Percentiles rank a stretch among this genome's conserved stretches.
These are phyloP conservation scores for Megalurothrips usitatus DNA, from an alignment of 2,888 invertebrate genomes.

Conservation along the genomic window DNA sequence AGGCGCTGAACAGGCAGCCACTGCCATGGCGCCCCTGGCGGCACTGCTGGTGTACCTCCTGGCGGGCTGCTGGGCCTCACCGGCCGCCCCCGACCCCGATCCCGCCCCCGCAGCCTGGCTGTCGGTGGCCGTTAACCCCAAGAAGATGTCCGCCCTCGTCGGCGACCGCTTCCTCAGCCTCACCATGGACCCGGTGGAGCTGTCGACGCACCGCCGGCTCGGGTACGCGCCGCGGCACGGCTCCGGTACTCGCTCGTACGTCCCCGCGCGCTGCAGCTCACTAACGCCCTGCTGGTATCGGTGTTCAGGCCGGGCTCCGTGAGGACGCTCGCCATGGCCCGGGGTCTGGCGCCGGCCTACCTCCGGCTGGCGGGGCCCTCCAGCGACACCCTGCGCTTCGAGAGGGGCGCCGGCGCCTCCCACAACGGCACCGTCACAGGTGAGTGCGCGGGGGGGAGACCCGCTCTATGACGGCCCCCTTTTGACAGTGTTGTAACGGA, in stretches of 20 bases:
- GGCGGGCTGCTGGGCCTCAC: not conserved
- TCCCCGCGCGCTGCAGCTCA: too few relatives aligned
- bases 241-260: too few relatives aligned
- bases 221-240: not conserved
- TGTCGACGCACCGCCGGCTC: not conserved
- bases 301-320: slow-evolving; percentile 27
- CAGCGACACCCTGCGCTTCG: slow-evolving; percentile 14
- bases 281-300: too few relatives aligned
- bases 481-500: too few relatives aligned
- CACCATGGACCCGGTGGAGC: slow-evolving; percentile 10
- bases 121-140: not conserved
- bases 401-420: not conserved
- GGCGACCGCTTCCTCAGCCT: slow-evolving; percentile 2
- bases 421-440: slow-evolving; percentile 7
- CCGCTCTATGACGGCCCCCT: too few relatives aligned
- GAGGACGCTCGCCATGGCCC: slow-evolving; percentile 24
- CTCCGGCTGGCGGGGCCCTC: slow-evolving; percentile 28
- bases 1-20: not conserved
- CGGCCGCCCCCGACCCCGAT: not conserved
- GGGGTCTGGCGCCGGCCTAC: slow-evolving; percentile 28
- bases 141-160: slow-evolving; percentile 1
- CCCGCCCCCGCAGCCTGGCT: not conserved
- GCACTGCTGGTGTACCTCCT: not conserved
- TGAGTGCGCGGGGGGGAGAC: not conserved
- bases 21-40: not conserved